phyloP scores from a whole-genome alignment of 2,888 invertebrate genomes.

The Blastobasis adustella region DNA sequence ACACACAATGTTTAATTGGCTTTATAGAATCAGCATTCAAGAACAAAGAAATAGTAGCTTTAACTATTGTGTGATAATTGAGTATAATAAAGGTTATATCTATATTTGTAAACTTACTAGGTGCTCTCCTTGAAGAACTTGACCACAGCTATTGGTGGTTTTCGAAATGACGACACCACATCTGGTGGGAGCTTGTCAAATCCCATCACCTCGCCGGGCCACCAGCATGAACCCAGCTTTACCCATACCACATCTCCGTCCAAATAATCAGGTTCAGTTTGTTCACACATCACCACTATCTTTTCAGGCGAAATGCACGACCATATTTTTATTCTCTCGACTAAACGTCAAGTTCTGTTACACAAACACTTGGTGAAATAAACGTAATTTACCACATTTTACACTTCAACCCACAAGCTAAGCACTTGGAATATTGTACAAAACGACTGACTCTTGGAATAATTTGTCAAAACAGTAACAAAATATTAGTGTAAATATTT shows the following conservation, averaged over 20 bases:
- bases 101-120: slow-evolving; percentile 77
- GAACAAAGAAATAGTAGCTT: too few relatives aligned
- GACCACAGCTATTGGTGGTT: slow-evolving; percentile 85
- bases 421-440: slow-evolving; percentile 19
- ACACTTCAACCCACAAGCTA: slow-evolving; percentile 23
- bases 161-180: slow-evolving; percentile 77
- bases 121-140: slow-evolving; percentile 90
- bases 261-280: slow-evolving; percentile 78
- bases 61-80: too few relatives aligned
- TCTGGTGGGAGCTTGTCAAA: slow-evolving; percentile 79
- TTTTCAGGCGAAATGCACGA: slow-evolving; percentile 60
- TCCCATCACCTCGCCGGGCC: slow-evolving; percentile 87
- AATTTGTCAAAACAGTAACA: slow-evolving; percentile 66
- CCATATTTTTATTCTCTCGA: slow-evolving; percentile 62
- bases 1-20: too few relatives aligned
- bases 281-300: slow-evolving; percentile 79
- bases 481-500: slow-evolving; percentile 68
- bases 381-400: slow-evolving; percentile 21
- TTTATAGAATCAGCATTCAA: too few relatives aligned
- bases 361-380: slow-evolving; percentile 40
- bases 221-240: slow-evolving; percentile 87
- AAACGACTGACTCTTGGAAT: slow-evolving; percentile 25
- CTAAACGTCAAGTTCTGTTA: slow-evolving; percentile 54
- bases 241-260: slow-evolving; percentile 91
- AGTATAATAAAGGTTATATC: background rate